Evolutionary conservation across 2,797 vertebrate genomes (phyloP).

Genomic region (Myripristis murdjan): DNA sequence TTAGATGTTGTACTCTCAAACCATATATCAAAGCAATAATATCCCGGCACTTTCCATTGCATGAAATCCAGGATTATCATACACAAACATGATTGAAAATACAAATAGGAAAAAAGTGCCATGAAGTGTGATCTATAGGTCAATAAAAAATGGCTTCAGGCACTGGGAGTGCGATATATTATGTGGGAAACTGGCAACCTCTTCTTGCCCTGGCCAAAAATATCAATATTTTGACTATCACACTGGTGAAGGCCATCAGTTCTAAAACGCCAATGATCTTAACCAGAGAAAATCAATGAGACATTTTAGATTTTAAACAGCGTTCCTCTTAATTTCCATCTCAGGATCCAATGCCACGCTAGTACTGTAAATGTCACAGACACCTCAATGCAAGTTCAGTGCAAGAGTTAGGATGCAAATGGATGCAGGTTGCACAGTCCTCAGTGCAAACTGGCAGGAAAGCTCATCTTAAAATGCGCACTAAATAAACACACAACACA

Average conservation of each 20-base stretch:
- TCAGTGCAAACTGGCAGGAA: neutral
- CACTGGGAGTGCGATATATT: neutral
- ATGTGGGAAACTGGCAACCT: neutral
- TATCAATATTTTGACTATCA: constrained; percentile 2
- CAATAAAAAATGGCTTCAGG: neutral
- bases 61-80: constrained; percentile 15
- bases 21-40: constrained; percentile 41
- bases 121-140: neutral
- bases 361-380: constrained; percentile 15
- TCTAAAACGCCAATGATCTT: constrained; percentile 20
- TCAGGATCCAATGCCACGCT: constrained; percentile 16
- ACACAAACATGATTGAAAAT: constrained; percentile 28
- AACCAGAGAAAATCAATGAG: constrained; percentile 22
- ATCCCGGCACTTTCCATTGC: constrained; percentile 32
- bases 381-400: constrained; percentile 13
- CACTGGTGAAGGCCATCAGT: constrained; percentile 6
- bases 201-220: neutral
- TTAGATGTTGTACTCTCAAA: constrained; percentile 41
- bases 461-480: constrained; percentile 5
- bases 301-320: constrained; percentile 32
- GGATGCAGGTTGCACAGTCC: neutral
- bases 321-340: constrained; percentile 38
- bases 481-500: too few relatives aligned
- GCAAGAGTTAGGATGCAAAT: constrained; percentile 52
- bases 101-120: constrained; percentile 39